These are phyloP conservation scores for Magallana nippona DNA, from an alignment of 2,888 invertebrate genomes.

Conservation along the genomic window DNA sequence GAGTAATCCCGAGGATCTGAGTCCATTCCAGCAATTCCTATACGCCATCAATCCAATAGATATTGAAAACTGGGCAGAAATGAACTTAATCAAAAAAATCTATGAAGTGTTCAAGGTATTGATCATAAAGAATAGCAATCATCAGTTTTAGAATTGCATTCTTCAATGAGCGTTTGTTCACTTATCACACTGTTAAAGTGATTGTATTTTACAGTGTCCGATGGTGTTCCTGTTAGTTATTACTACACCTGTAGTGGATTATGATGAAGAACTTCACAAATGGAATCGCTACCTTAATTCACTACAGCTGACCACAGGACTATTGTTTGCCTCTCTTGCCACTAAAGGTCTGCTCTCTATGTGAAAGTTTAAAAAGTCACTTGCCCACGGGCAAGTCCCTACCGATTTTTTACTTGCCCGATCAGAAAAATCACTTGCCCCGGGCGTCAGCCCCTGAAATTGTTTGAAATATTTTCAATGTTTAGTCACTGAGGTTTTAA, in stretches of 20 bases:
- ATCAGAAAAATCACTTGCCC: too few relatives aligned
- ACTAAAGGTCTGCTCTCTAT: constrained; percentile 70
- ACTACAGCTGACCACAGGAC: constrained; percentile 82
- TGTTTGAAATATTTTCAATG: background rate
- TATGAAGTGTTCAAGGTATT: constrained; percentile 80
- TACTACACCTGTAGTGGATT: constrained; percentile 83
- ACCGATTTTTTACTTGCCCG: too few relatives aligned
- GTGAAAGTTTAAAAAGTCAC: too few relatives aligned
- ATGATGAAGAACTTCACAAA: constrained; percentile 80
- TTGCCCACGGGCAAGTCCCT: too few relatives aligned
- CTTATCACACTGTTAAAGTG: background rate
- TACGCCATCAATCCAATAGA: constrained; percentile 74
- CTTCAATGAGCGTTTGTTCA: background rate
- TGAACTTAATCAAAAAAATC: constrained; percentile 74
- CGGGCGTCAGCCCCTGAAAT: too few relatives aligned
- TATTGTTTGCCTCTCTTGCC: constrained; percentile 79
- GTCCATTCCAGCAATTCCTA: constrained; percentile 64
- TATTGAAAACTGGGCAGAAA: constrained; percentile 79
- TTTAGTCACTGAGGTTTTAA: background rate
- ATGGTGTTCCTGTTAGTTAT: constrained; percentile 82
- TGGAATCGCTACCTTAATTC: constrained; percentile 84
- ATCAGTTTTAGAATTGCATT: background rate
- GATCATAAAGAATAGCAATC: background rate
- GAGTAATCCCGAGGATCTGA: constrained; percentile 4
- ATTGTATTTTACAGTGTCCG: constrained; percentile 79